These are phyloP conservation scores for Chromis chromis DNA, from an alignment of 2,797 vertebrate species.

Conservation along the genomic window DNA sequence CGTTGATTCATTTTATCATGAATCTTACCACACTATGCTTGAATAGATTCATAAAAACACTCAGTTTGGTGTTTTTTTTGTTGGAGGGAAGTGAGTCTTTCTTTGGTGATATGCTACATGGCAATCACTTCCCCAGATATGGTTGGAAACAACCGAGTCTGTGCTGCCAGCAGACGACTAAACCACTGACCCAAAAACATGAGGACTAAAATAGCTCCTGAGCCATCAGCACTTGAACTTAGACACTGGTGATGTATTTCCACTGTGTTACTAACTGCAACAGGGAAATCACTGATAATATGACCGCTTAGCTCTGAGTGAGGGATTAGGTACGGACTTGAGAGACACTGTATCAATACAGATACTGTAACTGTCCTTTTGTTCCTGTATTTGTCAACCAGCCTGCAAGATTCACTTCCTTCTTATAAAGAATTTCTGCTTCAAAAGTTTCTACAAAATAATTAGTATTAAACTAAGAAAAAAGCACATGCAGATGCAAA, in stretches of 20 bases:
- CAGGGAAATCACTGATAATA: background rate
- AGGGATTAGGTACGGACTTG: too few species aligned
- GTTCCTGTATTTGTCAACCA: background rate
- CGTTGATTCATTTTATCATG: background rate
- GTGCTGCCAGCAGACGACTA: conserved; percentile 7
- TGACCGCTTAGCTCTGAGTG: too few species aligned
- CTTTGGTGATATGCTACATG: background rate
- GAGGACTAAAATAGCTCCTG: conserved; percentile 40
- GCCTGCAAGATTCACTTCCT: too few species aligned
- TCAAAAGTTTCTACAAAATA: too few species aligned
- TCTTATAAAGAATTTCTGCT: too few species aligned
- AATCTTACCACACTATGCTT: too few species aligned
- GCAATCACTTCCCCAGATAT: background rate
- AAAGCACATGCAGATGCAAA: too few species aligned
- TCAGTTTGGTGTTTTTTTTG: too few species aligned
- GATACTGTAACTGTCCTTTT: background rate
- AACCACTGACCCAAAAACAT: conserved; percentile 46
- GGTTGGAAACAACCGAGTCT: background rate
- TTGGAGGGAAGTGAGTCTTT: background rate
- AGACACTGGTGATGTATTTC: conserved; percentile 7
- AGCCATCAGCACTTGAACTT: background rate
- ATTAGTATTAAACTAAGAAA: too few species aligned
- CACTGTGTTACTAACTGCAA: background rate
- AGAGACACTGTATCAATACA: background rate
- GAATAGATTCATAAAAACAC: background rate